Evolutionary conservation across 2,113 vertebrate genomes (phyloP).

Genomic region (Pimephales promelas): DNA sequence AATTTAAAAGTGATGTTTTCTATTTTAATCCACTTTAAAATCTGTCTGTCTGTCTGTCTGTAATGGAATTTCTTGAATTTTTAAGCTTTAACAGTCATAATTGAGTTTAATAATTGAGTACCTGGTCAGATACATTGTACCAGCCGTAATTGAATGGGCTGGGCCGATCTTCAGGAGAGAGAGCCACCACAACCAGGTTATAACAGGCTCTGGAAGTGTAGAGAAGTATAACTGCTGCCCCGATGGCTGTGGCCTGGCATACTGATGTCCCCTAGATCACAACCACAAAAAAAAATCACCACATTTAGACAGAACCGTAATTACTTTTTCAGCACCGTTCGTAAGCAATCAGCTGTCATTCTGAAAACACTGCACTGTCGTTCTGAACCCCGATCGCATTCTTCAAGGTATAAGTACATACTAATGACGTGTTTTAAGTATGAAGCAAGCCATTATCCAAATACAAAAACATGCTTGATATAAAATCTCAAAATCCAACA

Average conservation of each 20-base stretch:
- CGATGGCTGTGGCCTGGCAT: slow-evolving; percentile 88
- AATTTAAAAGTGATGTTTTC: background rate
- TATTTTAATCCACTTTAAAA: too few relatives aligned
- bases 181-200: slow-evolving; percentile 88
- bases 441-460: background rate
- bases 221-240: slow-evolving; percentile 86
- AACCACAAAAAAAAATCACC: slow-evolving; percentile 40
- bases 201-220: slow-evolving; percentile 95
- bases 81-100: too few relatives aligned
- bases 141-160: slow-evolving; percentile 94
- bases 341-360: background rate
- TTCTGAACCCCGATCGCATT: background rate
- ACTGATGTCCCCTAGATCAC: slow-evolving; percentile 87
- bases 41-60: too few relatives aligned
- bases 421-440: background rate
- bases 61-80: too few relatives aligned
- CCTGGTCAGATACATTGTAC: slow-evolving; percentile 94
- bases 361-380: background rate
- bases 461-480: too few relatives aligned
- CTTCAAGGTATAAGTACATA: too few relatives aligned
- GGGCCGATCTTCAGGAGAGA: slow-evolving; percentile 84
- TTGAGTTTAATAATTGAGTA: too few relatives aligned
- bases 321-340: background rate
- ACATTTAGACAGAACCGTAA: background rate
- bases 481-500: background rate